A percentile compares a stretch with the other conserved stretches of the same genome.
These are phyloP conservation scores for Synanthedon tipuliformis DNA, from an alignment of 2,888 invertebrate species.

Conservation along the genomic window DNA sequence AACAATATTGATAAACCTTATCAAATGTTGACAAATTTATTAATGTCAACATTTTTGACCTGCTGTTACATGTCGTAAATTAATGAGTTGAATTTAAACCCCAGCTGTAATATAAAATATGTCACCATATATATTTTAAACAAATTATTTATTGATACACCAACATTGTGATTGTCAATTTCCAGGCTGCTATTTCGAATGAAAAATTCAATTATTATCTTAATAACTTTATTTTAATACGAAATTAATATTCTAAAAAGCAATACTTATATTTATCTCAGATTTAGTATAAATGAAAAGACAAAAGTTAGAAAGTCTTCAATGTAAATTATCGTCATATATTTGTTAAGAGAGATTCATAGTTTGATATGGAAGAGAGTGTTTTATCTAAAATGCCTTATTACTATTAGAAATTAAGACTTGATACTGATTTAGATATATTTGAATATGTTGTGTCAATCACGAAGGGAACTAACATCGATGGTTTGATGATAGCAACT, in stretches of 20 bases:
- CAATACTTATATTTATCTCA: constrained; percentile 46
- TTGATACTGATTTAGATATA: constrained; percentile 65
- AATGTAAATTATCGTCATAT: constrained; percentile 47
- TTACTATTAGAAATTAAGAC: constrained; percentile 64
- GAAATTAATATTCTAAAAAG: constrained; percentile 39
- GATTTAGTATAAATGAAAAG: constrained; percentile 27
- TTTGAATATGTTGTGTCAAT: constrained; percentile 47
- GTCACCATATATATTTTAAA: too few relatives aligned
- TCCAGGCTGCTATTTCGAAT: constrained; percentile 43
- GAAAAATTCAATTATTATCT: constrained; percentile 52
- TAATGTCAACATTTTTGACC: too few relatives aligned
- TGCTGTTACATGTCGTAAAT: too few relatives aligned
- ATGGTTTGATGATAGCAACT: constrained; percentile 55
- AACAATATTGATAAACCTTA: too few relatives aligned
- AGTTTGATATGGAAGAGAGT: constrained; percentile 66
- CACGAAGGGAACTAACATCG: constrained; percentile 36
- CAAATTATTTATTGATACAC: too few relatives aligned
- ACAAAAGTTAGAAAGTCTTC: constrained; percentile 31
- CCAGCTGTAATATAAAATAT: too few relatives aligned
- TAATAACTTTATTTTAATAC: constrained; percentile 44
- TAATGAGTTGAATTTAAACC: too few relatives aligned
- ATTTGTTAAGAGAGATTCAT: constrained; percentile 57
- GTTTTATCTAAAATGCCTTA: constrained; percentile 69
- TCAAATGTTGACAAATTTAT: too few relatives aligned
- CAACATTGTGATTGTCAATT: constrained; percentile 41